Conservation (phyloP, 2,797 vertebrate genomes). For the Pangasius macronema region DNA sequence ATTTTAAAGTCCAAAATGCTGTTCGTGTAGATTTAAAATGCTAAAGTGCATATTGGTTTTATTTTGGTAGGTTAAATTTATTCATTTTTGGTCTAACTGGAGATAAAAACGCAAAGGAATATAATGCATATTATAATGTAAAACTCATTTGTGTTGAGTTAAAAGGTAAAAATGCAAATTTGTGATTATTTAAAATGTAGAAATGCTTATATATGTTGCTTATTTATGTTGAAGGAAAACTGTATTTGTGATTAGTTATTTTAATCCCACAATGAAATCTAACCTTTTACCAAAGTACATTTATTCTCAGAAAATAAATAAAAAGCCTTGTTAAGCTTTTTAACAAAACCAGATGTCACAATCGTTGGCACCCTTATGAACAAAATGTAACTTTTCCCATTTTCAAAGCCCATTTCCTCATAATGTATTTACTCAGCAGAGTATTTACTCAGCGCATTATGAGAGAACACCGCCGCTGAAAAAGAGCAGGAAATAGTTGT, state of each 20-base stretch:
- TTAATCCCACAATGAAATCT: neutral
- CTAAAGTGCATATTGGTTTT: neutral
- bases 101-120: neutral
- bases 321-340: neutral
- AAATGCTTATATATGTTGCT: neutral
- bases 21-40: neutral
- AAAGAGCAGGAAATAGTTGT: neutral
- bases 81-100: neutral
- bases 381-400: neutral
- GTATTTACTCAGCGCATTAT: neutral
- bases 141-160: neutral
- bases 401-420: constrained; percentile 1
- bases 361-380: neutral
- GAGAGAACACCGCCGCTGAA: neutral
- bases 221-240: neutral
- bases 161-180: neutral
- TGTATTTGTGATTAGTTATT: neutral
- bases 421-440: neutral
- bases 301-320: neutral
- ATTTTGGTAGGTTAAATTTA: neutral
- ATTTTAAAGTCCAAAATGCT: neutral
- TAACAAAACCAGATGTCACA: neutral
- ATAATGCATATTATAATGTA: neutral
- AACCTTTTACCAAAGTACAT: neutral
- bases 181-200: neutral